Base-by-base conservation (phyloP, 2,888 invertebrate species). In the Hylaea fasciaria region DNA sequence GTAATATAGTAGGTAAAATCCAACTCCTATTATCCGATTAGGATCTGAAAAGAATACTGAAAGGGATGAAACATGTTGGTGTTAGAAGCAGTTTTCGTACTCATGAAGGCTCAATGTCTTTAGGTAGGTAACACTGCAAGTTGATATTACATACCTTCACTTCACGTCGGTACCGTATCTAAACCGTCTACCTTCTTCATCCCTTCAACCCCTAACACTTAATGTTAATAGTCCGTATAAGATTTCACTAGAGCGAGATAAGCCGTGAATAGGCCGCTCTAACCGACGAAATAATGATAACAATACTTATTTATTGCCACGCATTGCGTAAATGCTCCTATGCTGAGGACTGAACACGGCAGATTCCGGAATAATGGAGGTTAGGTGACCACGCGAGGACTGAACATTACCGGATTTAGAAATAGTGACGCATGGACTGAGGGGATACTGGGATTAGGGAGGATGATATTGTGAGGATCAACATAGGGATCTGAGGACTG, bases 241-340 rank as follows among this genome's bases (percentile, higher is more conserved):
- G 77, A 77, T 75, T 75, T 75, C 73, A 70, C 69, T 66, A 62
- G 64, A 66, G 65, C 54, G 52, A 70, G 78, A 76, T 77, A 77
- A 73, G 65, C 60, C 44, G 28, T 47, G 54, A 70, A 77, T 76
- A 73, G 66, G 71, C 65, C 68, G 68, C 57, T 66, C 69, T 72
- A 74, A 61, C 65, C 66, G 56, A 52, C 60, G 58, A 65, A 65
- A 68, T 71, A 69, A 72, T 74, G 73, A 77, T 77, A 77, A 78
- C 72, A 76, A 72, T 74, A 73, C 68, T 70, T 73, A 74, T 77
- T 76, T 77, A 78, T 65, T 50, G 56, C 53, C 28, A n/a, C 56
- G 41, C 58, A 60, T 60, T 51, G 63, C 62, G 54, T 65, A 61
- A 64, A 65, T 65, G 64, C 50, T 47, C 44, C 50, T 40, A 12